These are phyloP conservation scores for Nysson spinosus DNA, from an alignment of 2,888 invertebrate genomes.

Conservation along the genomic window DNA sequence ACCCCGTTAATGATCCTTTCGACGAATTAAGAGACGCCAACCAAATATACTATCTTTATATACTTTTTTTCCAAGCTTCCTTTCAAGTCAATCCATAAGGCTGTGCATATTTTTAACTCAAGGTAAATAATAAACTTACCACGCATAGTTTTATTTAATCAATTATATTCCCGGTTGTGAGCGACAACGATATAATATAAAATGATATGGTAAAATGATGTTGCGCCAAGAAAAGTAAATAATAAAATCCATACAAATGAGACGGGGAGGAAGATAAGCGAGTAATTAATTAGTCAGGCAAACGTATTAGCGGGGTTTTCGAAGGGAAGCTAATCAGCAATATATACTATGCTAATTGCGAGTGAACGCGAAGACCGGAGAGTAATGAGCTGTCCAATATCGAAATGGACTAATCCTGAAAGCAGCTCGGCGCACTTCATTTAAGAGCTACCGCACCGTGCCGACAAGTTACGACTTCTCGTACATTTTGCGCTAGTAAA, in stretches of 20 bases:
- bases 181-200: too few species aligned
- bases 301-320: slow-evolving; percentile 42
- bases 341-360: slow-evolving; percentile 39
- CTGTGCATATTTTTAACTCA: too few species aligned
- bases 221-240: slow-evolving; percentile 16
- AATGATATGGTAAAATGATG: too few species aligned
- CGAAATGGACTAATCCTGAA: slow-evolving; percentile 47
- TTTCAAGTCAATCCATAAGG: slow-evolving; percentile 23
- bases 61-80: slow-evolving; percentile 4
- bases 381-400: slow-evolving; percentile 54
- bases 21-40: slow-evolving; percentile 51
- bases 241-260: slow-evolving; percentile 22
- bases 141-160: too few species aligned
- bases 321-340: slow-evolving; percentile 20
- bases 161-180: too few species aligned
- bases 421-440: slow-evolving; percentile 37
- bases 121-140: too few species aligned
- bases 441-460: slow-evolving; percentile 20
- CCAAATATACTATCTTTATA: slow-evolving; percentile 45
- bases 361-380: slow-evolving; percentile 27
- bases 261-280: slow-evolving; percentile 40
- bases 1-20: slow-evolving; percentile 42
- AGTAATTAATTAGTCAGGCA: slow-evolving; percentile 51
- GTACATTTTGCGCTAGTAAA: too few species aligned
- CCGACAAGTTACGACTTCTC: slow-evolving; percentile 32